Conservation (phyloP, 1,140 invertebrate genomes). For the Drosophila sechellia region DNA sequence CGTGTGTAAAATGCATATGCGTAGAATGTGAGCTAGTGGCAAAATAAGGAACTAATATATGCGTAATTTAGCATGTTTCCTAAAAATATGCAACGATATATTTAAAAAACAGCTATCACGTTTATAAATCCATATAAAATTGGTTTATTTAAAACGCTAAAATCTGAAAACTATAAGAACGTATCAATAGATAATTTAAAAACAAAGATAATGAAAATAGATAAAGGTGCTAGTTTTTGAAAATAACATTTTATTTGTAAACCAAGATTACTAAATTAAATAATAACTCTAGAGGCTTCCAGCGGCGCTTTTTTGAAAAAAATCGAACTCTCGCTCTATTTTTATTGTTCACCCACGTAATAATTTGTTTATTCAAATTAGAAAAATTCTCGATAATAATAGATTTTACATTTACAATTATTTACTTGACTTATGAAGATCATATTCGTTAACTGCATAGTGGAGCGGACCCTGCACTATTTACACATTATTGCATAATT, state of each 20-base stretch:
- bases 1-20: too few species aligned
- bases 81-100: too few species aligned
- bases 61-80: too few species aligned
- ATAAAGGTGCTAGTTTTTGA: background rate
- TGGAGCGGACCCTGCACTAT: conserved; percentile 58
- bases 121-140: too few species aligned
- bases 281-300: conserved; percentile 1
- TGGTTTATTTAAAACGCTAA: too few species aligned
- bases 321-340: conserved; percentile 1
- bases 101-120: too few species aligned
- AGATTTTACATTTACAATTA: conserved; percentile 75
- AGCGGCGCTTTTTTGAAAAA: background rate
- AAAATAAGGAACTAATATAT: too few species aligned
- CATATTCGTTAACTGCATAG: conserved; percentile 62
- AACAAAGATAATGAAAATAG: background rate
- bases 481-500: conserved; percentile 56
- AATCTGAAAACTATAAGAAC: background rate
- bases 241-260: conserved; percentile 15
- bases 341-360: conserved; percentile 81
- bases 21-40: too few species aligned
- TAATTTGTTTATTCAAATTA: conserved; percentile 83
- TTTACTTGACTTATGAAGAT: conserved; percentile 76
- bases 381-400: conserved; percentile 73
- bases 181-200: background rate
- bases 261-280: conserved; percentile 10